These are phyloP conservation scores for Scaptodrosophila lebanonensis DNA, from an alignment of 1,140 invertebrate genomes.

Conservation along the genomic window DNA sequence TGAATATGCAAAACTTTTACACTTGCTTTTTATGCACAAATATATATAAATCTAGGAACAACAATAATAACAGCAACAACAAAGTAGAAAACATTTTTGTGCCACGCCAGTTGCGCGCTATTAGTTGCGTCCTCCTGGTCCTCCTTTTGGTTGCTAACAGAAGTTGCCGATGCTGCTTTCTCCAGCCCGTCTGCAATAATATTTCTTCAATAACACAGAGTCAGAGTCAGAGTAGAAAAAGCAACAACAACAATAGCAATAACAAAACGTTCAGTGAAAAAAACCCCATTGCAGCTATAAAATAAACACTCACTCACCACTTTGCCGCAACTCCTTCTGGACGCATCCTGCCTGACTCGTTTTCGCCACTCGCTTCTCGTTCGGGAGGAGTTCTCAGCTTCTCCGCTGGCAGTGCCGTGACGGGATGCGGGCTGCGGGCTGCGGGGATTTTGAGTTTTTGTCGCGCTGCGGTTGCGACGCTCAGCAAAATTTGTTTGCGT, in stretches of 20 bases:
- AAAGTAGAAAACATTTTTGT: constrained; percentile 44
- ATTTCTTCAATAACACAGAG: constrained; percentile 74
- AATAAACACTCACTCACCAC: constrained; percentile 71
- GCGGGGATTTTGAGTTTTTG: constrained; percentile 43
- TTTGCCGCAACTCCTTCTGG: constrained; percentile 44
- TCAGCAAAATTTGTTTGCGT: constrained; percentile 71
- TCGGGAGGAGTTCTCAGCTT: constrained; percentile 10
- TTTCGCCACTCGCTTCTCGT: constrained; percentile 16
- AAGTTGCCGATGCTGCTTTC: background rate
- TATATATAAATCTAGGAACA: constrained; percentile 56
- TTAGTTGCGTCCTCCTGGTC: constrained; percentile 53
- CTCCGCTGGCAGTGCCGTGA: constrained; percentile 14
- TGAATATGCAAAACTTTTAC: constrained; percentile 74
- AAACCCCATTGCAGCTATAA: constrained; percentile 67
- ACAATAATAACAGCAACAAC: constrained; percentile 31
- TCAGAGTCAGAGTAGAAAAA: constrained; percentile 20
- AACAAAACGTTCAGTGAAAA: constrained; percentile 48
- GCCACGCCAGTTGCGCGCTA: constrained; percentile 39
- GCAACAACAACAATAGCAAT: background rate
- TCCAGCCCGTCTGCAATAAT: constrained; percentile 39
- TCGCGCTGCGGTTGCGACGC: constrained; percentile 59
- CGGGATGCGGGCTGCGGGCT: no score
- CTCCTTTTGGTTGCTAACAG: background rate
- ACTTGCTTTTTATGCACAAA: constrained; percentile 59
- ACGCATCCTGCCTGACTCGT: constrained; percentile 16